Evolutionary conservation across 2,888 invertebrate genomes (phyloP), one percentile per base, ranked within the genome.

Genomic region (Helleia helle): DNA sequence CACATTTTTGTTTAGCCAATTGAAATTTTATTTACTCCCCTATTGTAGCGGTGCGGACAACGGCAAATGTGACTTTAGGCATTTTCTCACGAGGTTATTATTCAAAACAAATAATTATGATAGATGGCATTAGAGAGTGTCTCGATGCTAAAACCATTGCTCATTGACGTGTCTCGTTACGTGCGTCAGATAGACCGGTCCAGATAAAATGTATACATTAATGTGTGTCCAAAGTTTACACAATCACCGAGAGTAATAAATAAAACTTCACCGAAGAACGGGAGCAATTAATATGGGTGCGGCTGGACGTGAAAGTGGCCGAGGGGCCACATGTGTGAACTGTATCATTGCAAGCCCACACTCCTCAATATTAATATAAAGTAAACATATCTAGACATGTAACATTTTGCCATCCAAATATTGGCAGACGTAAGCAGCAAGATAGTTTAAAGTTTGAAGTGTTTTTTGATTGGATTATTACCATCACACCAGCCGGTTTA

Each of bases 281-380:
- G 75, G 83, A 83, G 80, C 84, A 81, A 83, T 84, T 81, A 83
- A 80, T 75, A 77, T 81, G 76, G 83, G 80, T 73, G 83, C 75
- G 83, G 64, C 80, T 62, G 71, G 12, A 69, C 74, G 81, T 75
- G 81, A 83, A 83, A 83, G 83, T 81, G 67, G 73, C 55, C 56
- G 54, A 50, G 63, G n/a, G n/a, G n/a, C n/a, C 62, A 63, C 65
- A 68, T 59, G 66, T 71, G 71, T 65, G 65, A 59, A 60, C 58
- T 54, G 54, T 50, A 38, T 41, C 28, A 51, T 47, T 59, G 62
- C 49, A 46, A 44, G 28, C 36, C 15, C 25, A 40, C 31, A 26
- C 14, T 29, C 22, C 15, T n/a, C n/a, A n/a, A n/a, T n/a, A n/a
- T n/a, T n/a, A n/a, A n/a, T n/a, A n/a, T n/a, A n/a, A n/a, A n/a